Conservation (phyloP, 2,797 vertebrate genomes). For the Melanogrammus aeglefinus region DNA sequence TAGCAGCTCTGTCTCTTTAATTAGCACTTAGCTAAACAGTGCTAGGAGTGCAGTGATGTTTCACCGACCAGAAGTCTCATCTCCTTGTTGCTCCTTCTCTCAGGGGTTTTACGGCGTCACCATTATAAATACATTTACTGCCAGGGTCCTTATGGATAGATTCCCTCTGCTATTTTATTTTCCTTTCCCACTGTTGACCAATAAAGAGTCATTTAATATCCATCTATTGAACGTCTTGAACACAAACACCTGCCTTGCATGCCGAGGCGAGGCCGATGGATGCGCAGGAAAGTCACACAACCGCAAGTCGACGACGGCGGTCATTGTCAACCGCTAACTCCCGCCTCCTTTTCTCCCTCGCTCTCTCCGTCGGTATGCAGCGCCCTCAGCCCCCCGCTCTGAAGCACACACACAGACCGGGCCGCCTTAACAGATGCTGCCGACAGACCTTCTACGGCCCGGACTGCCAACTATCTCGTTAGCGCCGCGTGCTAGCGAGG, state of each 20-base stretch:
- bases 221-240: no score
- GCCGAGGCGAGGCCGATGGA: no score
- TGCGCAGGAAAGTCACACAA: no score
- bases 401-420: constrained; percentile 12
- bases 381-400: neutral
- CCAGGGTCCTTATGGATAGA: no score
- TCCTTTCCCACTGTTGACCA: no score
- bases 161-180: no score
- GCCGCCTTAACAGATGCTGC: constrained; percentile 45
- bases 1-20: neutral
- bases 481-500: constrained; percentile 50
- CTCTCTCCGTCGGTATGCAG: neutral
- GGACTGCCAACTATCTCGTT: constrained; percentile 56
- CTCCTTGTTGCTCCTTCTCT: no score
- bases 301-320: neutral
- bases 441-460: constrained; percentile 4
- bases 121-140: no score
- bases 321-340: neutral
- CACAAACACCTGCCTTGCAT: no score
- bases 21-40: neutral
- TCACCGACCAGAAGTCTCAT: neutral
- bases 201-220: no score
- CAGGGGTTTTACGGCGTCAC: no score
- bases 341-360: neutral
- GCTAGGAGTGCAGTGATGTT: neutral